Evolutionary conservation across 2,888 invertebrate genomes (phyloP), one percentile per base, ranked within the genome.

Genomic region (Formica aserva): DNA sequence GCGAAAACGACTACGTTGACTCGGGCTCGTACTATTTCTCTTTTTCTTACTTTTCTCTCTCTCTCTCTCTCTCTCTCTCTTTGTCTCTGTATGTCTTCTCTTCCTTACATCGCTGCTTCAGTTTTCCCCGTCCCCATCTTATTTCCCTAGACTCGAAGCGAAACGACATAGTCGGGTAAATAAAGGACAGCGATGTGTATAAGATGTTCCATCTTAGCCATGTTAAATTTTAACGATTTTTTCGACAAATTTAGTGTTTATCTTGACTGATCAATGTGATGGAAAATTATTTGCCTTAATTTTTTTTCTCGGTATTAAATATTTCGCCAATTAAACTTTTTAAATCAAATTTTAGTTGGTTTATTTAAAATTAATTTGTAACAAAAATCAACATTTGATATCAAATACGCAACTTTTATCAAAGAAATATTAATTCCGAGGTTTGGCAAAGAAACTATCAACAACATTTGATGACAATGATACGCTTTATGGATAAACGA

Each of bases 1-100:
- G 65, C 81, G 65, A 84, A 83, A 90, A 88, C 86, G 85, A 90
- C 88, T 88, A 87, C 67, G 67, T 78, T 81, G 85, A 78, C 78
- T 78, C 82, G 85, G 67, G 55, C 65, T 62, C 65, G 26, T 26
- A 55, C 15, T 45, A 22, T 32, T 13, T 41, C 55, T 67, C 45
- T 60, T n/a, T 35, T 9, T 66, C 35, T 65, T 48, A 18, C 18
- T 48, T 18, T 52, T 45, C 74, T 62, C 66, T 57, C 29, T 76
- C 41, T 48, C 41, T 71, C 66, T n/a, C n/a, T n/a, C n/a, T 48
- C 57, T 29, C 45, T 11, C 3, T 41, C 48, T 13, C 1, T 26
- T 26, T 26, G 1, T 29, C 41, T 32, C 32, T 32, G 32, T 6
- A 32, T 11, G 13, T 45, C 38, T 15, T 52, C 26, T 29, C 18